A percentile compares a stretch with the other conserved stretches of the same genome.
These are phyloP conservation scores for Odontamblyopus lacepedii DNA, from an alignment of 2,797 vertebrate species.

Conservation along the genomic window DNA sequence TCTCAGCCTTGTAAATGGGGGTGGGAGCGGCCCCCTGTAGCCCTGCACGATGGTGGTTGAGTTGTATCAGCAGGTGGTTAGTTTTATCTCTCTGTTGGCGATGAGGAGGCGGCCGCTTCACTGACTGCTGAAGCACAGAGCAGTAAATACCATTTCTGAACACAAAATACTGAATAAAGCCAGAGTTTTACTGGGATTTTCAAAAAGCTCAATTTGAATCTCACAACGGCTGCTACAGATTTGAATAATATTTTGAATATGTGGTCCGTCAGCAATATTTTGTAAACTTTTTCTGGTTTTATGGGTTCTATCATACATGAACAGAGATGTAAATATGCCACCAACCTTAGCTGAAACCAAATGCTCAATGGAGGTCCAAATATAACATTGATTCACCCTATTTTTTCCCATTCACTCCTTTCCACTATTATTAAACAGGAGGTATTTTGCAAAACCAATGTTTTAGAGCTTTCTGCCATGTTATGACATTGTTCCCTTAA, in stretches of 20 bases:
- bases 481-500: too few species aligned
- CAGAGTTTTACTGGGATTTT: neutral
- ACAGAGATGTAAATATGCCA: too few species aligned
- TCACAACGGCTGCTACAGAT: neutral
- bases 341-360: too few species aligned
- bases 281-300: neutral
- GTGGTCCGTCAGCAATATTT: neutral
- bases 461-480: too few species aligned
- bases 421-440: too few species aligned
- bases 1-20: neutral
- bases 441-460: too few species aligned
- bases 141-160: conserved; percentile 3
- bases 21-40: conserved; percentile 2
- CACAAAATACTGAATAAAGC: neutral
- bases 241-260: neutral
- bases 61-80: conserved; percentile 14
- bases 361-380: too few species aligned
- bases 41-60: neutral
- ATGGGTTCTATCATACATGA: too few species aligned
- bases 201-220: neutral
- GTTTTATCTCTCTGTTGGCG: conserved; percentile 12
- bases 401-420: too few species aligned
- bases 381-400: too few species aligned
- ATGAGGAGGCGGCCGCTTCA: conserved; percentile 4
- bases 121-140: conserved; percentile 9